Conservation (phyloP, 2,113 vertebrate species). For the Zosterops borbonicus region DNA sequence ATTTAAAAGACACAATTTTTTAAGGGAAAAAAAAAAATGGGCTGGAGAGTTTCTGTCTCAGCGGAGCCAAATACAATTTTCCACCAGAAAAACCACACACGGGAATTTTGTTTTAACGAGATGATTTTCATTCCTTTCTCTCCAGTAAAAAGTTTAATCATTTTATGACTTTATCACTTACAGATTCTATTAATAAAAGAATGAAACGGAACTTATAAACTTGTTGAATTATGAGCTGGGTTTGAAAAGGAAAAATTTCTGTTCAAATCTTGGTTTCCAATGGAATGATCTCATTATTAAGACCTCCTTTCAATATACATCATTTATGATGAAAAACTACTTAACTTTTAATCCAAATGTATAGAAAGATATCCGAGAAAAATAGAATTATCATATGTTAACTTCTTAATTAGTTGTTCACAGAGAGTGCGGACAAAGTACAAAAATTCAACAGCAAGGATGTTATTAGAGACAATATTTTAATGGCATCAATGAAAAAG, state of each 20-base stretch:
- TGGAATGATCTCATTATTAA: neutral
- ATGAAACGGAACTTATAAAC: neutral
- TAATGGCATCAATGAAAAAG: neutral
- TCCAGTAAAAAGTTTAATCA: neutral
- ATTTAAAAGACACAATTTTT: neutral
- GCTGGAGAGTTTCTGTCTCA: neutral
- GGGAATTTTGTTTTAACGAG: neutral
- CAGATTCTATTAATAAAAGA: neutral
- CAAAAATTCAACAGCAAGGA: neutral
- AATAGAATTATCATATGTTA: neutral
- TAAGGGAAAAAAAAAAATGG: neutral
- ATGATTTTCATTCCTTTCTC: neutral
- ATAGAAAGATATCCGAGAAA: neutral
- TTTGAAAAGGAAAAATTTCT: neutral
- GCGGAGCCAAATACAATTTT: neutral
- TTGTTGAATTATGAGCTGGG: neutral
- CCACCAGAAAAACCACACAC: neutral
- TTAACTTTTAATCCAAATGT: neutral
- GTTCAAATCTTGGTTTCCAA: neutral
- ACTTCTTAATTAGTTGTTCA: neutral
- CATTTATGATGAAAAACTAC: neutral
- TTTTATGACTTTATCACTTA: neutral
- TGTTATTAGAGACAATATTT: neutral
- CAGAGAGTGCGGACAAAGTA: neutral
- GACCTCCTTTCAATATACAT: neutral